Percentiles rank a stretch among this genome's conserved stretches.
Conservation (phyloP, 2,113 vertebrate species). For the Hemiprocne comata region DNA sequence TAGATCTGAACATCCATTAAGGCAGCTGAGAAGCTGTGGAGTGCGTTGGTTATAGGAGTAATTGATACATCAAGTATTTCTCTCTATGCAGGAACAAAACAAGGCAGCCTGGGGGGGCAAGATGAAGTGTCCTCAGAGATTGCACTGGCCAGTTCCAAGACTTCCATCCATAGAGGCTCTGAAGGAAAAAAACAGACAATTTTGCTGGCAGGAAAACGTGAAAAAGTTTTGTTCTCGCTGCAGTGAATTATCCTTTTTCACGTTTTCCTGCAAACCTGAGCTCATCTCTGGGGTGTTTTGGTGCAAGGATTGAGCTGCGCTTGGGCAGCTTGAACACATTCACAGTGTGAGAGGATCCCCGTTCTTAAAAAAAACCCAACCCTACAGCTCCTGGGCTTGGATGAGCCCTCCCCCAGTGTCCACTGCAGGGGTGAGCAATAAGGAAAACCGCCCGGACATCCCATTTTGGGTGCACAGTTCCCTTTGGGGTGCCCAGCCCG, state of each 20-base stretch:
- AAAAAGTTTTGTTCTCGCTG: background rate
- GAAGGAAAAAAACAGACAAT: background rate
- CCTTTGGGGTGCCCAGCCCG: background rate
- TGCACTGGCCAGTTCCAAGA: accelerated
- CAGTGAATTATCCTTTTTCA: too few species aligned
- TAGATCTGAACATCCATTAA: background rate
- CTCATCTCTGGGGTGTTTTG: background rate
- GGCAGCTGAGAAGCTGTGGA: background rate
- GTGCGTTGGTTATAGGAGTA: background rate
- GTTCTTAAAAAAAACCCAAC: background rate
- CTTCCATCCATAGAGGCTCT: background rate
- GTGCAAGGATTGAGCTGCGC: background rate
- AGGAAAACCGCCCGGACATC: background rate
- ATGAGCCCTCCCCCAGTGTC: background rate
- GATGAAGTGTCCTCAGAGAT: background rate
- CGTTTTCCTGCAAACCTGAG: background rate
- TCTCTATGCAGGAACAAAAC: background rate
- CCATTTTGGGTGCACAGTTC: background rate
- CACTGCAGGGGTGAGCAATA: accelerated
- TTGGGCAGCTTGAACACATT: background rate
- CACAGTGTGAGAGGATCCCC: accelerated
- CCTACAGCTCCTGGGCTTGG: background rate
- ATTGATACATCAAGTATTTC: background rate
- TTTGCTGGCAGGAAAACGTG: background rate
- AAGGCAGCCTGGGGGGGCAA: background rate